phyloP scores from a whole-genome alignment of 2,888 invertebrate species.

The Plutella xylostella region DNA sequence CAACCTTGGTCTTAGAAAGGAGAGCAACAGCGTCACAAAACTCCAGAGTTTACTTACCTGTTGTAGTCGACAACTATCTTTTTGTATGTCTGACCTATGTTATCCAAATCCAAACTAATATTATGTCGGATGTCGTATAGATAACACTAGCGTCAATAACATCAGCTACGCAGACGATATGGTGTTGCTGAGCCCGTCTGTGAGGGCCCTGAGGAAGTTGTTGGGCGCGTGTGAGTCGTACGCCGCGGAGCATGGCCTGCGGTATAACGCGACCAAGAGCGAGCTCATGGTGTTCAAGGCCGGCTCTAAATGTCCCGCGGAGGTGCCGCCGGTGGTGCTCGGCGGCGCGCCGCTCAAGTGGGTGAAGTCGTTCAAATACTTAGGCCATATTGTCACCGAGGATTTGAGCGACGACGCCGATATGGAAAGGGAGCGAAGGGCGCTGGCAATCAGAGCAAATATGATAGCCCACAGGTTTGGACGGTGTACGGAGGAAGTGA shows the following conservation, averaged over 20 bases:
- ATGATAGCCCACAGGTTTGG: background rate
- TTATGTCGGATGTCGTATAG: constrained; percentile 6
- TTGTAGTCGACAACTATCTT: no score
- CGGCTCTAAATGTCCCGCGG: background rate
- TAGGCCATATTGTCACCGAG: background rate
- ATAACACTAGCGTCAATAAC: constrained; percentile 5
- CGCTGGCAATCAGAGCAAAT: background rate
- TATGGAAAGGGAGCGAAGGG: background rate
- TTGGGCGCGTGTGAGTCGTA: constrained; percentile 3
- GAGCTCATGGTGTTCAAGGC: constrained; percentile 7
- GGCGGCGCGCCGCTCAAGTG: background rate
- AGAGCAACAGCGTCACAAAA: no score
- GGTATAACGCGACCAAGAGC: constrained; percentile 5
- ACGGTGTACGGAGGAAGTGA: background rate
- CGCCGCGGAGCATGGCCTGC: background rate
- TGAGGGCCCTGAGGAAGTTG: constrained; percentile 1
- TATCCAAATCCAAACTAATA: no score
- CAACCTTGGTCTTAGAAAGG: no score
- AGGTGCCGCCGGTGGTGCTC: background rate
- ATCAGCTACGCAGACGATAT: constrained; percentile 10
- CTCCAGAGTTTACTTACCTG: no score
- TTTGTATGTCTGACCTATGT: no score
- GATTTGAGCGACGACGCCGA: background rate
- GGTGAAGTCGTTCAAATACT: background rate
- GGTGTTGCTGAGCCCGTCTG: constrained; percentile 5